Percentiles rank a stretch among this genome's conserved stretches.
Evolutionary conservation across 2,113 vertebrate genomes (phyloP).

Genomic region (Phalacrocorax brasilianus): DNA sequence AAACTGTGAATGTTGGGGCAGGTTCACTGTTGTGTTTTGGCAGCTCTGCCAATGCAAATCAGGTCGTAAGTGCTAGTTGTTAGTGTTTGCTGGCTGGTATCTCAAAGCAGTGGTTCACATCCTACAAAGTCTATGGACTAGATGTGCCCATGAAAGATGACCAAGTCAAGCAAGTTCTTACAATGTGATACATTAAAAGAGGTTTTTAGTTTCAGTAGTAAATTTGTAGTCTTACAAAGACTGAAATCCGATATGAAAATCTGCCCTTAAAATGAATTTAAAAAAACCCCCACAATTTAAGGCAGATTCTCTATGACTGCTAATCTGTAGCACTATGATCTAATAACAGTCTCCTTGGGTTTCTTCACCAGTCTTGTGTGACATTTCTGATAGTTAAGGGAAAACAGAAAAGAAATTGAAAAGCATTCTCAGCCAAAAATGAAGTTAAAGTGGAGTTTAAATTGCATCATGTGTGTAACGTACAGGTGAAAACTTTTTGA

Average conservation of each 20-base stretch:
- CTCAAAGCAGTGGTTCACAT: not conserved
- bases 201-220: not conserved
- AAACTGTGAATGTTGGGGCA: not conserved
- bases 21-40: not conserved
- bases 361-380: conserved; percentile 2
- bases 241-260: not conserved
- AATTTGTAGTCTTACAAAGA: not conserved
- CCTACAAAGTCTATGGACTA: not conserved
- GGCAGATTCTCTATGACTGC: not conserved
- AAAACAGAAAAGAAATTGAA: conserved; percentile 34
- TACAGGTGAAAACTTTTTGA: conserved; percentile 14
- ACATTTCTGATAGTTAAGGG: conserved; percentile 21
- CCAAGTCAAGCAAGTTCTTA: not conserved
- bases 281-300: not conserved
- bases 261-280: not conserved
- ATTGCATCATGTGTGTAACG: not conserved
- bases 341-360: conserved; percentile 15
- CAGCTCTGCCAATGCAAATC: not conserved
- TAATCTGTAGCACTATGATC: not conserved
- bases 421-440: not conserved
- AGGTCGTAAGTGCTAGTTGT: not conserved
- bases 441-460: conserved; percentile 12
- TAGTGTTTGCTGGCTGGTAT: not conserved
- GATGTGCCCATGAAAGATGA: not conserved
- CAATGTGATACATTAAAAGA: not conserved